Percentiles rank a stretch among this genome's conserved stretches.
Evolutionary conservation across 64 coral and sea anemone species (phyloP).

Genomic region (Orbicella faveolata): DNA sequence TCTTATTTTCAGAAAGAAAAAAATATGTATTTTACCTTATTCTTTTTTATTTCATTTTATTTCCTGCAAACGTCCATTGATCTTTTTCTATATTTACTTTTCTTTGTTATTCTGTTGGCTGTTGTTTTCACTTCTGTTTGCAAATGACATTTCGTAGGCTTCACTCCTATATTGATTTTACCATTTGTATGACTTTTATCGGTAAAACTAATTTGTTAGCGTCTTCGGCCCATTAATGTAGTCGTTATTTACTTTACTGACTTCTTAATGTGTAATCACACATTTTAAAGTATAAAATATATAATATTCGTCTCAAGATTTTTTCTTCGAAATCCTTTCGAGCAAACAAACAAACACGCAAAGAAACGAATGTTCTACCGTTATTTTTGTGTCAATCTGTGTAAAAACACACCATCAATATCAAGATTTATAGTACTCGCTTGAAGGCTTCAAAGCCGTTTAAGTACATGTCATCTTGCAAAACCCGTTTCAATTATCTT

Average conservation of each 20-base stretch:
- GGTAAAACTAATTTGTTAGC: conserved; percentile 6
- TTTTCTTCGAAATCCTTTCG: background rate
- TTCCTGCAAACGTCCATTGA: background rate
- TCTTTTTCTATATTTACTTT: background rate
- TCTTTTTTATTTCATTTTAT: background rate
- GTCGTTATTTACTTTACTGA: conserved; percentile 1
- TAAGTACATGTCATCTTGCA: background rate
- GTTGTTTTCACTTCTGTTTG: conserved; percentile 4
- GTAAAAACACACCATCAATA: background rate
- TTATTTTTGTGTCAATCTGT: background rate
- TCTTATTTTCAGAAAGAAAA: background rate
- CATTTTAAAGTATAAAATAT: background rate
- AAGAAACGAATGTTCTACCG: background rate
- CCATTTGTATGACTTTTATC: conserved; percentile 21
- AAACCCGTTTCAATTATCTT: background rate
- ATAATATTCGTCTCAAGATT: background rate
- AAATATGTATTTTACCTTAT: background rate
- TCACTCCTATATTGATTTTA: background rate
- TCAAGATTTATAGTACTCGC: background rate
- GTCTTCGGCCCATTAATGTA: conserved; percentile 13
- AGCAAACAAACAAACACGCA: background rate
- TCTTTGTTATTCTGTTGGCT: background rate
- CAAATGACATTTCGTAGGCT: background rate
- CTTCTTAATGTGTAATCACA: background rate
- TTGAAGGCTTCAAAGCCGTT: background rate